Evolutionary conservation across 2,113 vertebrate species (phyloP), one percentile per base, ranked within the genome.

Genomic region (Megalops atlanticus): DNA sequence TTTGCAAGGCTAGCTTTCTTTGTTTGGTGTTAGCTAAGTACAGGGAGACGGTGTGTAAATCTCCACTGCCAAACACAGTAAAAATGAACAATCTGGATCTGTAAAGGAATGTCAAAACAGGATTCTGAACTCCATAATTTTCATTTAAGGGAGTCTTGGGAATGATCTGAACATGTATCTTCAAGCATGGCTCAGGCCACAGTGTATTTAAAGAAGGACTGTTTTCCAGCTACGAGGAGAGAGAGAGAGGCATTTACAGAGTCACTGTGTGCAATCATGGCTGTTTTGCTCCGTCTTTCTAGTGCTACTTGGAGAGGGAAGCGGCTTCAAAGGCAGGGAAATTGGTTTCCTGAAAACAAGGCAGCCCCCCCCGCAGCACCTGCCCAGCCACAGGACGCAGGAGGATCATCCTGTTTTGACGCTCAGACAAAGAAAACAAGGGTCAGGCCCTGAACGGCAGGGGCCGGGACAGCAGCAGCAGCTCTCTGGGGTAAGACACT

Each of bases 321-420:
- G 16, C 31, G 77, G 77, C 39, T 68, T 78, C 52, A 78, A 78
- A 78, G 77, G 64, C 36, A 24, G 52, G 54, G 77, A 78, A 78
- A 27, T 52, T 14, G 36, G 54, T 52, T 78, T 78, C 76, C 76
- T 68, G 76, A 78, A 78, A 78, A 78, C 76, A 78, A 78, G n/a
- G 36, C 76, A 76, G 21, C 54, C 49, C 76, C 76, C 76, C 12
- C 33, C 43, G 24, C 24, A 21, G 49, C 74, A 76, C 45, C 76
- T 58, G 35, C 36, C 76, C 52, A 52, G 47, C 18, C 47, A 2
- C 52, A 77, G 35, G 33, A 77, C 47, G 38, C 31, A 77, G 10
- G 35, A 54, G 49, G 76, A 33, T 54, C 76, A 77, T 77, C 76
- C 76, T 77, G 76, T 77, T 77, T 35, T 58, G 33, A 77, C 76